Evolutionary conservation across 2,797 vertebrate species (phyloP).

Genomic region (Protosalanx chinensis): DNA sequence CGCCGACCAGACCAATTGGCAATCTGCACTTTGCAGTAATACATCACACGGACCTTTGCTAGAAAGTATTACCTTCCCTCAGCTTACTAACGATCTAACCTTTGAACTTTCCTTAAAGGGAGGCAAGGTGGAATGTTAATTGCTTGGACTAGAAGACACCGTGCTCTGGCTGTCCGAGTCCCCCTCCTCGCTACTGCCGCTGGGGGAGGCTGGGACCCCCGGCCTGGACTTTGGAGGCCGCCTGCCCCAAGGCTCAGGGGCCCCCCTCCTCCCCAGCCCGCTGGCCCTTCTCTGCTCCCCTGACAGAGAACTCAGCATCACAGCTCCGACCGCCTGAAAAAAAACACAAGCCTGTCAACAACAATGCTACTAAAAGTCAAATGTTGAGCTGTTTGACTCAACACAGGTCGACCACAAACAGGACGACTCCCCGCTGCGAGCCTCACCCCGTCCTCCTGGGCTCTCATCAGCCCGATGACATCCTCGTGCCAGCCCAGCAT

Average conservation of each 20-base stretch:
- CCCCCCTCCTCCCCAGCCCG: constrained; percentile 20
- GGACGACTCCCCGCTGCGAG: background rate
- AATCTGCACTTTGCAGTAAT: too few species aligned
- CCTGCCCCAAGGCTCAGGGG: constrained; percentile 27
- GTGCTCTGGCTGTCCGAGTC: constrained; percentile 71
- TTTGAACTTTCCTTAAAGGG: constrained; percentile 5
- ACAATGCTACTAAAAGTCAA: background rate
- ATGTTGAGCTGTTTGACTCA: too few species aligned
- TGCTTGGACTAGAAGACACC: constrained; percentile 55
- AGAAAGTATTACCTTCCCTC: too few species aligned
- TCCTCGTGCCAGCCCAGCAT: constrained; percentile 71
- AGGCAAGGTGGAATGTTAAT: constrained; percentile 37
- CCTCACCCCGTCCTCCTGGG: constrained; percentile 54
- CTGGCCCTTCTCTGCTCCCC: constrained; percentile 8
- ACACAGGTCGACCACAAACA: too few species aligned
- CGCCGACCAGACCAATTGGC: too few species aligned
- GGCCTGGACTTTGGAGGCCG: constrained; percentile 35
- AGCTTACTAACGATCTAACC: background rate
- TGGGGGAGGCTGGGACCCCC: constrained; percentile 26
- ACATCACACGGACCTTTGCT: too few species aligned
- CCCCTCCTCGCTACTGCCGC: constrained; percentile 49
- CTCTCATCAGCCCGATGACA: constrained; percentile 71
- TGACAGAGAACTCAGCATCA: constrained; percentile 22
- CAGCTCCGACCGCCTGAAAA: constrained; percentile 28
- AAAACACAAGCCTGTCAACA: background rate